Evolutionary conservation across 1,140 invertebrate species (phyloP), one percentile per base, ranked within the genome.

Genomic region (Stenopsyche tienmushanensis): DNA sequence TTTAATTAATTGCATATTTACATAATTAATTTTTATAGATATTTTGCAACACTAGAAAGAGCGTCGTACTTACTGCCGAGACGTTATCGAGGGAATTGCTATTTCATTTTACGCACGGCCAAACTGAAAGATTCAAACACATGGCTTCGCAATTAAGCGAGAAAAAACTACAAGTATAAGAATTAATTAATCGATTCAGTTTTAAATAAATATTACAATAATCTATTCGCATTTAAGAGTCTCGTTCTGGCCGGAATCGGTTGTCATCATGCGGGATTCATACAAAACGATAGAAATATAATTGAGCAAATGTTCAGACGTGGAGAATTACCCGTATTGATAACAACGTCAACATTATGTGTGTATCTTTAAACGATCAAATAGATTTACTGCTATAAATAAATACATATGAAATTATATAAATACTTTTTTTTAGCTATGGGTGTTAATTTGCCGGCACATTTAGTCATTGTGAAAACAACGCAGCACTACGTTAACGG

Each of bases 371-470:
- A 1, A 17, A 3, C 23, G 13, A 26, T 23, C 21, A 21, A 20
- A 20, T 21, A 13, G 39, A 34, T 45, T 44, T 17, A 58, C 29
- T 26, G 18, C 10, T 23, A 20, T 58, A 54, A 54, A 26, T 7
- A n/a, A 62, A 17, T n/a, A 29, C 7, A 52, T 53, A 13, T 26
- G 10, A 39, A 9, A 21, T 47, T 5, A 23, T 52, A 60, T 60
- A 60, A n/a, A 41, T 58, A 47, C n/a, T 5, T n/a, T 57, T 66
- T 62, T 71, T 15, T 71, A 80, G 89, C 90, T 3, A 90, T 91
- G 85, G 91, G 90, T 18, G 88, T 93, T 0, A 92, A 93, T 76
- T 77, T 93, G 13, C 90, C 90, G 7, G 91, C 90, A 1, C 90
- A 92, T 77, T 77, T 93, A 15, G 90, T 93, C 1, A 85, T 93